Evolutionary conservation across 1,140 invertebrate species (phyloP).

Genomic region (Calycopis cecrops): DNA sequence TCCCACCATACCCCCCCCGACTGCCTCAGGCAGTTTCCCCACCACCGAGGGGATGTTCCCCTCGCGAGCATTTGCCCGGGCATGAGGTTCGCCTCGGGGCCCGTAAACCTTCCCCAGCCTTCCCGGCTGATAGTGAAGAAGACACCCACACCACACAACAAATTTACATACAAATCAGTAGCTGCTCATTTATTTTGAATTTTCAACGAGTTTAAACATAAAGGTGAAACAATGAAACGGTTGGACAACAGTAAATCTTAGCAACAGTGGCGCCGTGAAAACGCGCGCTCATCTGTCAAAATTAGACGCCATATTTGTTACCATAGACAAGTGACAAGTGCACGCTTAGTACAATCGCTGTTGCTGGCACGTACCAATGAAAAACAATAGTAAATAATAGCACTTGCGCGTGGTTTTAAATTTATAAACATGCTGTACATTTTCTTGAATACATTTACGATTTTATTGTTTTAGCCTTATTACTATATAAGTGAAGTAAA

Average conservation of each 20-base stretch:
- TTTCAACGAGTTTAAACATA: constrained; percentile 51
- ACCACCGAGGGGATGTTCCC: no score
- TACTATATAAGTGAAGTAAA: no score
- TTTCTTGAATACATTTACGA: no score
- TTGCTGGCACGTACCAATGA: constrained; percentile 1
- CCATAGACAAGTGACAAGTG: constrained; percentile 19
- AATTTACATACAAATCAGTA: constrained; percentile 70
- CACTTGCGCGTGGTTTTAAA: background rate
- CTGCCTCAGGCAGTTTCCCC: no score
- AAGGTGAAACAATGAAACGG: constrained; percentile 51
- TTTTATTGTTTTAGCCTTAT: no score
- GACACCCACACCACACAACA: constrained; percentile 60
- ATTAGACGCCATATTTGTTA: constrained; percentile 54
- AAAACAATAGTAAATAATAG: constrained; percentile 11
- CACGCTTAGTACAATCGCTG: constrained; percentile 6
- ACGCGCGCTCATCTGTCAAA: constrained; percentile 58
- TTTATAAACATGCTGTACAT: no score
- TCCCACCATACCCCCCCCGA: no score
- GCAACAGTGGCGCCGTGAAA: constrained; percentile 61
- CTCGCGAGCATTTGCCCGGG: no score
- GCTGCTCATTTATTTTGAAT: constrained; percentile 63
- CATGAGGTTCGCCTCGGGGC: no score
- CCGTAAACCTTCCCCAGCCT: no score
- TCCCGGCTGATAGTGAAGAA: no score
- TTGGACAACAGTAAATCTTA: constrained; percentile 64